Percentiles rank a stretch among this genome's conserved stretches.
Evolutionary conservation across 2,113 vertebrate species (phyloP).

Genomic region (Oxyruncus cristatus): DNA sequence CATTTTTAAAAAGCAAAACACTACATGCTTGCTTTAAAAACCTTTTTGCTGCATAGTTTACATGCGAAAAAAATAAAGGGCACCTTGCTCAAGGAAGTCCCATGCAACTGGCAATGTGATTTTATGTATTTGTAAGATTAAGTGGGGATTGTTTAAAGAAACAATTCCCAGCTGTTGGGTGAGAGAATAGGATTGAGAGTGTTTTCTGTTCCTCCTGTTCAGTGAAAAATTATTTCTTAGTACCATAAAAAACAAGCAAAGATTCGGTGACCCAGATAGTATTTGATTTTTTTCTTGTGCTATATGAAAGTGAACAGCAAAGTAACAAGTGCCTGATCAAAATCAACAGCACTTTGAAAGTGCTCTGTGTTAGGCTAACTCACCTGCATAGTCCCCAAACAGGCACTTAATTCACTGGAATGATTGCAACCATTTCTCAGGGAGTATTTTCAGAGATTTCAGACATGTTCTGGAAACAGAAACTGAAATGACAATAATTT

Average conservation of each 20-base stretch:
- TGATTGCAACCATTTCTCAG: neutral
- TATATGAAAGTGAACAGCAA: neutral
- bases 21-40: neutral
- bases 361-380: neutral
- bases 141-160: neutral
- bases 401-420: neutral
- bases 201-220: neutral
- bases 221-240: neutral
- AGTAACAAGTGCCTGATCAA: neutral
- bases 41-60: neutral
- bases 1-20: neutral
- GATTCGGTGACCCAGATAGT: rapidly evolving
- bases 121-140: neutral
- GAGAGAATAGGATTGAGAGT: neutral
- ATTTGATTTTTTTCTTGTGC: neutral
- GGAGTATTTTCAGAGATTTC: neutral
- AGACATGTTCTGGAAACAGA: neutral
- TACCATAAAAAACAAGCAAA: neutral
- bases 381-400: neutral
- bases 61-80: neutral
- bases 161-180: neutral
- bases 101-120: neutral
- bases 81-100: neutral
- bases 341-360: neutral
- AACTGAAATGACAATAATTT: neutral